Evolutionary conservation across 1,140 invertebrate genomes (phyloP), one percentile per base, ranked within the genome.

Genomic region (Paraescarpia echinospica): DNA sequence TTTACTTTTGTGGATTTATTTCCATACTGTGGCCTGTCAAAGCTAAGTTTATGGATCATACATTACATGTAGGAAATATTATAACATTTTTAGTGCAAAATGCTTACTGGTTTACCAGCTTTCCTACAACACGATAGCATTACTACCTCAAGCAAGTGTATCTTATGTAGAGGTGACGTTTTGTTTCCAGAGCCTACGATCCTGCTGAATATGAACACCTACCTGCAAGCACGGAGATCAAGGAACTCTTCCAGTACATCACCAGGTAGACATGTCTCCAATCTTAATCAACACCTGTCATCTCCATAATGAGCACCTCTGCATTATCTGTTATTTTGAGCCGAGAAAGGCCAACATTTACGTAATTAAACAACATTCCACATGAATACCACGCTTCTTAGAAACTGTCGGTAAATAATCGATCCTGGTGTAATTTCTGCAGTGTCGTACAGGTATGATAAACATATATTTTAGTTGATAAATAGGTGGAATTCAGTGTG

Each of bases 201-300:
- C 97, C 98, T 51, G 97, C 97, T 92, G 97, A 98, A 93, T 99
- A 97, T 96, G 98, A 98, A 92, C 97, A 98, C 95, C 95, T 99
- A 88, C 96, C 97, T 35, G 98, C 98, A n/a, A 97, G 97, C 0
- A 95, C 97, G 0, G 98, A 99, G 93, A 97, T 99, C 91, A 98
- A 98, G 95, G 98, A 99, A 95, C 95, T 99, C 1, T 99, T 99
- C 96, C 97, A 98, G 94, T 98, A 98, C 95, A 99, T 99, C 92
- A 97, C 97, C 92, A 98, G 98, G 98, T 98, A 96, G 96, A 96
- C n/a, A 27, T 91, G 34, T 48, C n/a, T 77, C 59, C 22, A 27
- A 22, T 31, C 8, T 77, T 77, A 18, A 77, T 22, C 27, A 77
- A 18, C 4, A 18, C 27, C 59, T 18, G 8, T 77, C 18, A 77